Evolutionary conservation across 2,888 invertebrate species (phyloP), one percentile per base, ranked within the genome.

Genomic region (Asteroscopus sphinx): DNA sequence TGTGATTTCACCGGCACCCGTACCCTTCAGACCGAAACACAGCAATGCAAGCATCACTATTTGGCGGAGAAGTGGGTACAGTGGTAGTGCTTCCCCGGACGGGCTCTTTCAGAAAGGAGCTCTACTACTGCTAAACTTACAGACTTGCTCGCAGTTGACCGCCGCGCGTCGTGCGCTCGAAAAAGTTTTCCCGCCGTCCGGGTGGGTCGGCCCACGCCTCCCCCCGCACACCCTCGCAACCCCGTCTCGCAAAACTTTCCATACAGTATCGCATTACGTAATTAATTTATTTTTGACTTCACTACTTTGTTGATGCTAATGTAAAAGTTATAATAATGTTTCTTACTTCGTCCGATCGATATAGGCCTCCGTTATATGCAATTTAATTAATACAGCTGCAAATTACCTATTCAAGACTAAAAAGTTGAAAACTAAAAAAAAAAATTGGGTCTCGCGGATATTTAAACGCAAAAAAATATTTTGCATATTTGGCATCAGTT

Each of bases 201-300:
- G 25, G 57, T 46, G 40, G 15, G 26, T 26, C 62, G 35, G 15
- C 35, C 35, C 35, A 2, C 13, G 26, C 15, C 26, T 44, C 58
- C 52, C 36, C 52, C 56, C 72, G 55, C 71, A 57, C 67, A 42
- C 58, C 49, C 57, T 64, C 68, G 47, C 56, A 15, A 47, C 60
- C 66, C 53, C 55, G 45, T 55, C 12, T 37, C 58, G 25, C 16
- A n/a, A 85, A 91, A 90, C 87, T 92, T 91, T 89, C 82, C 85
- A 74, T 80, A 81, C 82, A 81, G 83, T 85, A 85, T 86, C 81
- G 82, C 78, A 84, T 88, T 85, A 84, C 86, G 81, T 85, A 81
- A 86, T 87, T 87, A 83, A 86, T 85, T 87, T 87, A 84, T 85
- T 87, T 85, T 80, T 70, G 79, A 83, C 78, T 79, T 71, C 59